Evolutionary conservation across 2,797 vertebrate genomes (phyloP).

Genomic region (Pelochelys cantorii): DNA sequence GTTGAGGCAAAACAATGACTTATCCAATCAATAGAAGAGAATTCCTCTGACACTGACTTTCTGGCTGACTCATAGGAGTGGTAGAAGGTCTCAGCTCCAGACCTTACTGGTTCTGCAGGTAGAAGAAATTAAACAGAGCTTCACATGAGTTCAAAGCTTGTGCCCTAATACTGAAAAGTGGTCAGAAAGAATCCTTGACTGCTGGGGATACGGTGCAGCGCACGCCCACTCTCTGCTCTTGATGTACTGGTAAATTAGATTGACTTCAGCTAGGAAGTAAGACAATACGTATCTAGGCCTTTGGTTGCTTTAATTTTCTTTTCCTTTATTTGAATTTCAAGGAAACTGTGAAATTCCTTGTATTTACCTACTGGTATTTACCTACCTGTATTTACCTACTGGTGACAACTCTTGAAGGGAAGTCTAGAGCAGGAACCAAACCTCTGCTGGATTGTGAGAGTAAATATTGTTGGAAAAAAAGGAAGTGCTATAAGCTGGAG

Average conservation of each 20-base stretch:
- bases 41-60: too few species aligned
- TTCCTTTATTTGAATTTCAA: background rate
- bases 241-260: background rate
- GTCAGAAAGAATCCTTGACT: background rate
- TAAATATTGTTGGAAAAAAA: background rate
- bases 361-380: accelerated
- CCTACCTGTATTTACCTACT: accelerated
- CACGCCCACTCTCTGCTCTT: background rate
- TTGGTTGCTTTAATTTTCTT: background rate
- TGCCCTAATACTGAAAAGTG: background rate
- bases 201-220: background rate
- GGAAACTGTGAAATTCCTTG: background rate
- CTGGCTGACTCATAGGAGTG: too few species aligned
- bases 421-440: background rate
- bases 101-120: background rate
- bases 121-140: background rate
- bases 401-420: background rate
- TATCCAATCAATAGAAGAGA: too few species aligned
- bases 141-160: background rate
- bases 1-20: background rate
- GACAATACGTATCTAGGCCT: background rate
- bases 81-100: background rate
- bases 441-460: background rate
- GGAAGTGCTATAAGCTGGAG: background rate
- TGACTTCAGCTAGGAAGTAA: background rate